A percentile compares a stretch with the other conserved stretches of the same genome.
phyloP scores from a whole-genome alignment of 2,113 vertebrate species.

The Halcyon senegalensis region DNA sequence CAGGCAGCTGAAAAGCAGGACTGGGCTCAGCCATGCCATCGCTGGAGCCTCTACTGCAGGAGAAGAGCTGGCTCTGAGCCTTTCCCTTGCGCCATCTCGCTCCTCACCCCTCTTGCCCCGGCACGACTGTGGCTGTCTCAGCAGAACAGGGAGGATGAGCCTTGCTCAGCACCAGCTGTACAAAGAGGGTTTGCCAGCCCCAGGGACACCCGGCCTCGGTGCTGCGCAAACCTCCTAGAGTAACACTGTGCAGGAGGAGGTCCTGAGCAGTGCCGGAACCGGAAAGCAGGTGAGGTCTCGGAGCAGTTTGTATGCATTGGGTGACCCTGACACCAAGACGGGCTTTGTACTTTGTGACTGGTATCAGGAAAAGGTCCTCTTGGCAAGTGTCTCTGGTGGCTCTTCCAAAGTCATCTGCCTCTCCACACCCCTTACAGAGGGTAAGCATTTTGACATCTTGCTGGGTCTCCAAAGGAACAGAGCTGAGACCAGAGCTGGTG shows the following conservation, averaged over 20 bases:
- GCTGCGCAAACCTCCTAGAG: background rate
- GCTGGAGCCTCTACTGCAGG: background rate
- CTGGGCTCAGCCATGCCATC: background rate
- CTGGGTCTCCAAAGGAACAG: background rate
- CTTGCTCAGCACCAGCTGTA: background rate
- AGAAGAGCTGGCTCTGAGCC: background rate
- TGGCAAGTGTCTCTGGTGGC: background rate
- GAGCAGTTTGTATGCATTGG: background rate
- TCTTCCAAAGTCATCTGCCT: background rate
- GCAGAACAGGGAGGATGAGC: background rate
- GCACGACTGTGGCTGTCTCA: background rate
- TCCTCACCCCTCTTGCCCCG: background rate
- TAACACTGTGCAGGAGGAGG: background rate
- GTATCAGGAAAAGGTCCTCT: background rate
- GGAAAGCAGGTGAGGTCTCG: background rate
- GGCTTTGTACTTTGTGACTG: background rate
- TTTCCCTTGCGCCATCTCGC: background rate
- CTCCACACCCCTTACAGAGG: background rate
- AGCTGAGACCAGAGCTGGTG: background rate
- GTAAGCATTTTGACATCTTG: background rate
- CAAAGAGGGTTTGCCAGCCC: background rate
- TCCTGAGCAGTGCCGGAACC: background rate
- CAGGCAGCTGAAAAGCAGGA: background rate
- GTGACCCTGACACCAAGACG: rapidly evolving
- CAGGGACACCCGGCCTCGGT: background rate